Percentiles rank a stretch among this genome's conserved stretches.
phyloP scores from a whole-genome alignment of 1,140 invertebrate species.

The Philotrypesis tridentata region DNA sequence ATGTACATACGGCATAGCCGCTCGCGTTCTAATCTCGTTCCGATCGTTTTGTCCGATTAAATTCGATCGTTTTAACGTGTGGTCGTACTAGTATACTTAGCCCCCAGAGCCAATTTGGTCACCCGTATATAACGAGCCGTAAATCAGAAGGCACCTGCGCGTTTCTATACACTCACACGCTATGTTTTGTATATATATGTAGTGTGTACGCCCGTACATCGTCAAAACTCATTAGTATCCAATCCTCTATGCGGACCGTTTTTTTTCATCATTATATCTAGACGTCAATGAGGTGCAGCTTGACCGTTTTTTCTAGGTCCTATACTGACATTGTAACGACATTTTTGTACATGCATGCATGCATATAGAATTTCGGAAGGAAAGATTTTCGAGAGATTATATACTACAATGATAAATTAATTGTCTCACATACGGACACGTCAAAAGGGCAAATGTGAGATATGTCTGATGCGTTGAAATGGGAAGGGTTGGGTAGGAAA shows the following conservation, averaged over 20 bases:
- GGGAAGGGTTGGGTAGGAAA: too few species aligned
- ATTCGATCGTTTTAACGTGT: background rate
- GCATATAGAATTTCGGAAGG: background rate
- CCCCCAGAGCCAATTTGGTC: background rate
- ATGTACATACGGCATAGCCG: background rate
- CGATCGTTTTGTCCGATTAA: constrained; percentile 27
- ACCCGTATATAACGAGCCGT: constrained; percentile 4
- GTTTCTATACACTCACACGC: background rate
- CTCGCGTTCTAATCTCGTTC: constrained; percentile 12
- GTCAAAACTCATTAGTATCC: background rate
- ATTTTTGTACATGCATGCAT: background rate
- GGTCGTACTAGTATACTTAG: background rate
- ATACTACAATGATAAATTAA: background rate
- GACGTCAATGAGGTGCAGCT: background rate
- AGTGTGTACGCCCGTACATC: background rate
- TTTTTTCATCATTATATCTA: background rate
- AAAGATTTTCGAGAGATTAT: background rate
- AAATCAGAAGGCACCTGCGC: constrained; percentile 19
- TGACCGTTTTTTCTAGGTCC: background rate
- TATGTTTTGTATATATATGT: too few species aligned
- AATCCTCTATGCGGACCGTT: background rate
- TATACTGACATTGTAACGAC: background rate
- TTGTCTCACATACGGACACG: background rate
- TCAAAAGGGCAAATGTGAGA: too few species aligned
- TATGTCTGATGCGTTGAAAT: background rate